Percentiles rank a stretch among this genome's conserved stretches.
phyloP scores from a whole-genome alignment of 2,888 invertebrate species.

The Malthinus seriepunctatus region DNA sequence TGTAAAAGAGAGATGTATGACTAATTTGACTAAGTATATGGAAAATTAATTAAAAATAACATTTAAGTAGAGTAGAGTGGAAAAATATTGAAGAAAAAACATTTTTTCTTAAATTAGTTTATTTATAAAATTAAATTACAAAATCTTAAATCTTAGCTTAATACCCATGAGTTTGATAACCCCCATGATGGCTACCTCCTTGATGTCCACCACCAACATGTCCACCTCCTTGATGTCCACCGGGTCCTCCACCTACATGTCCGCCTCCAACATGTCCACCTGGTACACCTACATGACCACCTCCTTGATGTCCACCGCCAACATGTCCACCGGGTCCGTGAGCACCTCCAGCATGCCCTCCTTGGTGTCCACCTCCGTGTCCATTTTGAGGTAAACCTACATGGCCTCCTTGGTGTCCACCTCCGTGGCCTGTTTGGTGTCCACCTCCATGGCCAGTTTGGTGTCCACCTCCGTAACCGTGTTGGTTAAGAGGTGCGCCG shows the following conservation, averaged over 20 bases:
- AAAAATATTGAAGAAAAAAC: no score
- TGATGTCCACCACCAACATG: slow-evolving; percentile 6
- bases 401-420: background rate
- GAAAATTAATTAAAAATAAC: no score
- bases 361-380: background rate
- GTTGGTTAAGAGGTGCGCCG: background rate
- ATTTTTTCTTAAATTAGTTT: no score
- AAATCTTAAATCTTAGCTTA: background rate
- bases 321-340: background rate
- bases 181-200: background rate
- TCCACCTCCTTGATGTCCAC: slow-evolving; percentile 1
- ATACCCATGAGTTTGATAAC: background rate
- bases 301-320: slow-evolving; percentile 6
- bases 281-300: background rate
- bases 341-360: background rate
- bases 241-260: background rate
- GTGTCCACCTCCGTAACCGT: background rate
- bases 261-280: background rate
- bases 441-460: background rate
- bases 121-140: slow-evolving; percentile 1
- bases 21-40: background rate
- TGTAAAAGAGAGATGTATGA: background rate
- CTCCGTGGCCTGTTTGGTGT: background rate
- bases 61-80: no score
- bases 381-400: slow-evolving; percentile 3